Evolutionary conservation across 2,113 vertebrate genomes (phyloP), one percentile per base, ranked within the genome.

Genomic region (Triplophysa tibetana): DNA sequence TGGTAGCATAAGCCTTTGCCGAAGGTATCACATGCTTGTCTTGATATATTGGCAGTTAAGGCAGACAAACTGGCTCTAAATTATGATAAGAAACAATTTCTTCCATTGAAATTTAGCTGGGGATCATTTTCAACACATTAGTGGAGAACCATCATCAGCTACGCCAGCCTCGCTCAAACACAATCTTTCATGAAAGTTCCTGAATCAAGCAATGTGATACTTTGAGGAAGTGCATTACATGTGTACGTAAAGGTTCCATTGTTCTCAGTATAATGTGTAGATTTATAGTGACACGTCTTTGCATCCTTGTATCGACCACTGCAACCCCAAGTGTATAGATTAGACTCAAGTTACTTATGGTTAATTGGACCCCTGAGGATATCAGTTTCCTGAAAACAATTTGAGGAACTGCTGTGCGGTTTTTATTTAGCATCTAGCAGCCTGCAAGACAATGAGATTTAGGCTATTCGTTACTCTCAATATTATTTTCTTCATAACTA

Each of bases 301-400:
- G 29, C 41, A 48, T 63, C 43, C n/a, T 45, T 75, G 8, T 62
- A 64, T 75, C 3, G 54, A 67, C 43, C 68, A 17, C 26, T 11
- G 38, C 26, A 63, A 50, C 69, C 75, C 77, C 80, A 52, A 16
- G 77, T 73, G 83, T 50, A 73, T 62, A 19, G 45, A 61, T 80
- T 11, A 24, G 75, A 48, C 56, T 78, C 64, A 61, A 23, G 10
- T 75, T 70, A 70, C 41, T 19, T 23, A 72, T 58, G 43, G 45
- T 72, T 77, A 85, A 85, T 85, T 85, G 80, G 66, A 33, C 80
- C 73, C 80, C 4, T 48, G 83, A 80, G 80, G 58, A 77, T 60
- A 1, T 21, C 23, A 58, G 69, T 69, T 82, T 52, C 14, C 72
- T 50, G 14, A 72, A 24, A 66, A 79, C 70, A 79, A 60, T 21